Base-by-base conservation (phyloP, 2,888 invertebrate species). In the Neoaliturus tenellus region DNA sequence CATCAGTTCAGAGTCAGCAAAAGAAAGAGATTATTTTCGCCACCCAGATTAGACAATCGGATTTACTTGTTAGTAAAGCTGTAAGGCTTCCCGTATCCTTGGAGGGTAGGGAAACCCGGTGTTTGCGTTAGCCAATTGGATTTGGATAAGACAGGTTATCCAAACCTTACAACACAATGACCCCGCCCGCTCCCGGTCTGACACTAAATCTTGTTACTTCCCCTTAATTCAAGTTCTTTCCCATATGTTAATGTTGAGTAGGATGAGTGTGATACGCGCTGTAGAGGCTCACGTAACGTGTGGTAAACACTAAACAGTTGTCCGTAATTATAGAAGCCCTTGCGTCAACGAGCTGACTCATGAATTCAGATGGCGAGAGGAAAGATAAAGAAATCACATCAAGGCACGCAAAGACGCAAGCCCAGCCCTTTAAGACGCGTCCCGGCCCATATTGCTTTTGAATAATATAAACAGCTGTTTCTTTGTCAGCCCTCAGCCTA, bases 381-480 rank as follows among this genome's bases (percentile, higher is more conserved):
- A 1, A 55, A 78, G 78, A 78, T 28, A 78, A 78, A 78, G 78
- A 78, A 78, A 55, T 55, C 35, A 55, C 35, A 78, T 78, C 78
- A 78, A 35, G 20, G 39, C 48, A 78, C 78, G 78, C 78, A 78
- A 78, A 78, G 78, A 55, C 78, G 78, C 55, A 31, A 33, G 55
- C 25, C 28, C 10, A 25, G 48, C 23, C n/a, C n/a, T 55, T 48
- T 35, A 78, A 78, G 78, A 78, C 55, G 78, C 51, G 33, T n/a
- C 28, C 44, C 48, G 75, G 4, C 44, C 28, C 78, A 78, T 78
- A 78, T 78, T 78, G 78, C 78, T 78, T n/a, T 25, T 78, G 78
- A 78, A 78, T 78, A 78, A 78, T 78, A 78, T 28, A 78, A 78
- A 78, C 78, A 78, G 78, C 78, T 78, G 78, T 78, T 78, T 35